Conservation (phyloP, 2,888 invertebrate genomes). For the Caenorhabditis wallacei region DNA sequence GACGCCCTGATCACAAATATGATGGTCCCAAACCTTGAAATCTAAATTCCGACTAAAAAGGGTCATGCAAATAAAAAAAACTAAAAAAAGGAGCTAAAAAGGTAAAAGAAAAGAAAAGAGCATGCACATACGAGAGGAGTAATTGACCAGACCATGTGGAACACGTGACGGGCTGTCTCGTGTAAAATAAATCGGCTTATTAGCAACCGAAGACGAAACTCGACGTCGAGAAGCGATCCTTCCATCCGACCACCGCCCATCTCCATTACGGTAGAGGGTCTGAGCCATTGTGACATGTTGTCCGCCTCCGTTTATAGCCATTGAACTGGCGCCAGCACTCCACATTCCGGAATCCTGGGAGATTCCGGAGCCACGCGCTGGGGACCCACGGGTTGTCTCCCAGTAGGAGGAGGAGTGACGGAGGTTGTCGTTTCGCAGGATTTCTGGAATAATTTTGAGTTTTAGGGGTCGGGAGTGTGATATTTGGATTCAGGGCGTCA, state of each 20-base stretch:
- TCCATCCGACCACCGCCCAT: conserved; percentile 79
- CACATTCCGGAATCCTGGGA: conserved; percentile 65
- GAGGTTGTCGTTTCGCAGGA: conserved; percentile 42
- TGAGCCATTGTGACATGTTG: conserved; percentile 60
- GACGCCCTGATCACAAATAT: too few relatives aligned
- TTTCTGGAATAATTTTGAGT: conserved; percentile 22
- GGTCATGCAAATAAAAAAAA: conserved; percentile 13
- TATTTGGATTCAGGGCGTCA: too few relatives aligned
- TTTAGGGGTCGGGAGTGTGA: too few relatives aligned
- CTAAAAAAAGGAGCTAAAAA: background rate
- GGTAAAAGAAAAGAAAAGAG: background rate
- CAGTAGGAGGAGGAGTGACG: conserved; percentile 59
- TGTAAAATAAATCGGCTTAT: conserved; percentile 59
- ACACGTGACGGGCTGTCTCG: conserved; percentile 72
- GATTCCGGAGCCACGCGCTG: conserved; percentile 60
- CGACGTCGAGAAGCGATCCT: conserved; percentile 67
- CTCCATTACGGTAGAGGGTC: conserved; percentile 75
- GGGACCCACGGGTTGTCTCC: conserved; percentile 53
- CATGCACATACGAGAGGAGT: conserved; percentile 61
- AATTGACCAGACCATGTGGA: conserved; percentile 65
- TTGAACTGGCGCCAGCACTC: conserved; percentile 54
- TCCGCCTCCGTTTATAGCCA: conserved; percentile 44
- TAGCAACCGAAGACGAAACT: conserved; percentile 20
- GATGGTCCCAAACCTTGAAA: too few relatives aligned
- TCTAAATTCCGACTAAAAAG: background rate